A percentile compares a stretch with the other conserved stretches of the same genome.
phyloP scores from a whole-genome alignment of 2,797 vertebrate species.

The Sternotherus odoratus region DNA sequence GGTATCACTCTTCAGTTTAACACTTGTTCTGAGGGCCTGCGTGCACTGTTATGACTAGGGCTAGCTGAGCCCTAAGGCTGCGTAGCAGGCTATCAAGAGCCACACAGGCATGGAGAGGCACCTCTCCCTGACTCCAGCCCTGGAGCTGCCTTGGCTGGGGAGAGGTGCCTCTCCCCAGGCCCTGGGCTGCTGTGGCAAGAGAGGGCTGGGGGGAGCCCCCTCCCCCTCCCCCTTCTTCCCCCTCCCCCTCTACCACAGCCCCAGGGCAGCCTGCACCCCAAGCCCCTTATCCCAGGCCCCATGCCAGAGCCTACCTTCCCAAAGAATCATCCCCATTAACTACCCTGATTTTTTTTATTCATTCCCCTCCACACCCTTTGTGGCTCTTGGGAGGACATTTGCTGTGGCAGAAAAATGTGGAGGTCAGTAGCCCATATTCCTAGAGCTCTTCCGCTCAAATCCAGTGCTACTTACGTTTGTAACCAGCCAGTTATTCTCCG shows the following conservation, averaged over 20 bases:
- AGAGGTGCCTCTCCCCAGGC: too few species aligned
- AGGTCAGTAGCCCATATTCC: neutral
- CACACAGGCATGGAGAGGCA: too few species aligned
- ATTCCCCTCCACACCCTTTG: neutral
- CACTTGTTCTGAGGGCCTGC: neutral
- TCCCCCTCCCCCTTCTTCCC: too few species aligned
- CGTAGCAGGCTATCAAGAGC: too few species aligned
- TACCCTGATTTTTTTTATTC: neutral
- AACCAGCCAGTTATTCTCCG: neutral
- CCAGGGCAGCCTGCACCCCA: too few species aligned
- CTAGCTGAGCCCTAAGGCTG: neutral
- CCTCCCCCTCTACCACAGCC: too few species aligned
- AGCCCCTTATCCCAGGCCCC: too few species aligned
- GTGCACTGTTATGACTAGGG: neutral
- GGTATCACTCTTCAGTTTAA: conserved; percentile 75
- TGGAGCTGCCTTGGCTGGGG: too few species aligned
- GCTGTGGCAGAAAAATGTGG: neutral
- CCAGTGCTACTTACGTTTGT: neutral
- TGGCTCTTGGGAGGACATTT: neutral
- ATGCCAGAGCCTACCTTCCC: neutral
- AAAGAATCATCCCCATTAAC: neutral
- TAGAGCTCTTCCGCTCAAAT: neutral
- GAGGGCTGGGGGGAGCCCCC: too few species aligned
- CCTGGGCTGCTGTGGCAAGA: too few species aligned
- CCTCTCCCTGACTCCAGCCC: too few species aligned